A percentile compares a stretch with the other conserved stretches of the same genome.
phyloP scores from a whole-genome alignment of 2,797 vertebrate genomes.

The Arrhamphus sclerolepis region DNA sequence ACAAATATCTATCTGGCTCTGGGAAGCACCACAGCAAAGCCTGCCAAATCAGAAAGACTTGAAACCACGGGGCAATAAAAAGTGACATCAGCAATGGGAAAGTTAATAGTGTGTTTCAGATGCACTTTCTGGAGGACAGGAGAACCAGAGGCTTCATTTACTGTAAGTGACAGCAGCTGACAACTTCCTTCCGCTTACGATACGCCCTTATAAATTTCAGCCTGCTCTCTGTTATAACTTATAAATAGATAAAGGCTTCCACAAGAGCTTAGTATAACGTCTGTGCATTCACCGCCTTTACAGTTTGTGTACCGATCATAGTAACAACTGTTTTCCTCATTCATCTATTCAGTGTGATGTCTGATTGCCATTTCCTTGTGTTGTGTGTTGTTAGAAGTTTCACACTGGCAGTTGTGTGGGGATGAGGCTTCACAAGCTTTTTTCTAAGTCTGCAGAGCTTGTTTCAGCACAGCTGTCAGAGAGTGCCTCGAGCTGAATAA shows the following conservation, averaged over 20 bases:
- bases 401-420: slow-evolving; percentile 27
- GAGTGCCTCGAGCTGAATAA: slow-evolving; percentile 62
- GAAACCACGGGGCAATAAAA: slow-evolving; percentile 73
- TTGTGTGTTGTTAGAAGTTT: slow-evolving; percentile 29
- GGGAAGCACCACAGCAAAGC: slow-evolving; percentile 44
- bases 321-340: slow-evolving; percentile 51
- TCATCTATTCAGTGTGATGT: slow-evolving; percentile 38
- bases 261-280: slow-evolving; percentile 14
- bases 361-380: slow-evolving; percentile 43
- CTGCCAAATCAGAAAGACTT: slow-evolving; percentile 70
- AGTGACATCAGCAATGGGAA: slow-evolving; percentile 76
- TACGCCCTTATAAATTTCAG: slow-evolving; percentile 58
- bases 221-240: slow-evolving; percentile 56
- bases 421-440: slow-evolving; percentile 33
- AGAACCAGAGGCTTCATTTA: slow-evolving; percentile 63
- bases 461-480: slow-evolving; percentile 65
- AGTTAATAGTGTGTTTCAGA: slow-evolving; percentile 80
- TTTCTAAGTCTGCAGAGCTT: slow-evolving; percentile 51
- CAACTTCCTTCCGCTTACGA: slow-evolving; percentile 52
- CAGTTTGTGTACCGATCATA: slow-evolving; percentile 38
- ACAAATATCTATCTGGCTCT: slow-evolving; percentile 67
- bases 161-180: slow-evolving; percentile 66
- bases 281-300: slow-evolving; percentile 33
- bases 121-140: slow-evolving; percentile 70
- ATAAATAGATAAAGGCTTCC: slow-evolving; percentile 50